These are phyloP conservation scores for Polydesmus complanatus DNA, from an alignment of 2,888 invertebrate species.

Conservation along the genomic window DNA sequence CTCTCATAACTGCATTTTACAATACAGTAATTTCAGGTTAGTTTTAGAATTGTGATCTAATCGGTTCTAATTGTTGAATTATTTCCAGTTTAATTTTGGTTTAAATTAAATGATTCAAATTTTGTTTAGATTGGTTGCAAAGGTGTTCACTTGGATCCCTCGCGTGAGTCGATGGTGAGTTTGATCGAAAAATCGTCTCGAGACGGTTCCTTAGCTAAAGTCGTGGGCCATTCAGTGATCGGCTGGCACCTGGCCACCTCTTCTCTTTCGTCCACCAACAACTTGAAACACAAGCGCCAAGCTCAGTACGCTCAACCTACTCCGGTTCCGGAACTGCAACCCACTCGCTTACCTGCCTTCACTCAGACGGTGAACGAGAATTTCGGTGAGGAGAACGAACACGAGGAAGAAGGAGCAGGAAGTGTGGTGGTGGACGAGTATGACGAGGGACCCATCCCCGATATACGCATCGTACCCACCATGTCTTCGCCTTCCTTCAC, in stretches of 20 bases:
- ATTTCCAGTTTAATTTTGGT: neutral
- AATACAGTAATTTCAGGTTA: too few species aligned
- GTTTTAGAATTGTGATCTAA: neutral
- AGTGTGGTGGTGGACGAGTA: conserved; percentile 25
- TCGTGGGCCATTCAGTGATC: conserved; percentile 51
- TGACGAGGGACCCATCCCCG: conserved; percentile 22
- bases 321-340: conserved; percentile 25
- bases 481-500: conserved; percentile 30
- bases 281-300: conserved; percentile 31
- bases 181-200: conserved; percentile 52
- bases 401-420: conserved; percentile 25
- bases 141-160: conserved; percentile 47
- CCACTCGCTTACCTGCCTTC: conserved; percentile 25
- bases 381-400: conserved; percentile 32
- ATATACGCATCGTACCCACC: conserved; percentile 29
- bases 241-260: conserved; percentile 51
- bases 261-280: conserved; percentile 28
- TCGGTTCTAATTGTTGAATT: neutral
- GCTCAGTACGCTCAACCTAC: conserved; percentile 24
- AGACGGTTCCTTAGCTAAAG: conserved; percentile 55
- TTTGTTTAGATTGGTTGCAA: conserved; percentile 57
- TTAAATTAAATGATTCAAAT: neutral
- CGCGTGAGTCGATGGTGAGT: conserved; percentile 49
- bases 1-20: too few species aligned
- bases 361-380: conserved; percentile 22